Evolutionary conservation across 2,797 vertebrate genomes (phyloP), one percentile per base, ranked within the genome.

Genomic region (Diglossa cyanea): DNA sequence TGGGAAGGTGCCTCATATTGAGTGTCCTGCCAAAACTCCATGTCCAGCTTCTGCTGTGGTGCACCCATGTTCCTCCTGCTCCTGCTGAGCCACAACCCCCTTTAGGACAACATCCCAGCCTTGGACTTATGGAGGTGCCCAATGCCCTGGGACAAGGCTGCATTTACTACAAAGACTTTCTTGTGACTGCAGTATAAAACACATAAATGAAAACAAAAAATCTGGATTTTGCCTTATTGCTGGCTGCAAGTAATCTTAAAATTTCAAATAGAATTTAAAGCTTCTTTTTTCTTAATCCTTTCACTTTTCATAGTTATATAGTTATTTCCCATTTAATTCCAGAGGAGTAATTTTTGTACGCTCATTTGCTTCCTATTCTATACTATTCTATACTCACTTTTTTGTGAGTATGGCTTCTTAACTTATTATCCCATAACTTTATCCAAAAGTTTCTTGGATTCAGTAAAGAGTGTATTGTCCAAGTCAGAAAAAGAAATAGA

Each of bases 101-200:
- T 26, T 11, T 1, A 1, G 23, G 16, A 24, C 18, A 58, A 2
- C 9, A 35, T 20, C 13, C 11, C 16, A 50, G 20, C 31, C 31
- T n/a, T 10, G 31, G 10, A 3, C 2, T 8, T 5, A 24, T 5
- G 10, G 17, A 72, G 15, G 3, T 33, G 7, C 17, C 19, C 1
- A 1, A 3, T 44, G 13, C 5, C 17, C 35, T 4, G 2, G 30
- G 8, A 7, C 7, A 4, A 23, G 20, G 26, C 7, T 88, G 19
- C 19, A 48, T 65, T 81, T 75, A 17, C 30, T 61, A 10, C 8
- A 42, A 71, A 48, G 9, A 19, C 6, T 65, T 85, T 5, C 18
- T 5, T 33, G 35, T 48, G 16, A 55, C 45, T 71, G 25, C 20
- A 68, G 11, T 3, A 3, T 54, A 70, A 84, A 77, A 9, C 7